These are phyloP conservation scores for Hydrochoerus hydrochaeris DNA, from an alignment of 2,113 vertebrate genomes.

Conservation along the genomic window DNA sequence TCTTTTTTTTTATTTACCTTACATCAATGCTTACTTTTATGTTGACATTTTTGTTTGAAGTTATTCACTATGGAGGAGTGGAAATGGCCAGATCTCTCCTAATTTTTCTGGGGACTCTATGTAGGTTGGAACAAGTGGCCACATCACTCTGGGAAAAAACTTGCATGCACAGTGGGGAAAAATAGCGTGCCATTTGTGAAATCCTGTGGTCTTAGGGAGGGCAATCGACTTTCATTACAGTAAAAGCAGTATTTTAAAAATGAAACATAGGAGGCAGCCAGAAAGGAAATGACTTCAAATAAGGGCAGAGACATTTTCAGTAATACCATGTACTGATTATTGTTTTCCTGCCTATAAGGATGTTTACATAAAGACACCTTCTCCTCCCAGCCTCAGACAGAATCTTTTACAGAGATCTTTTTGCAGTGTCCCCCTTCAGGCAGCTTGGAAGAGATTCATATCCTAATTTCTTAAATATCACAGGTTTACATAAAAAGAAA, in stretches of 20 bases:
- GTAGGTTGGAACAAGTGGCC: background rate
- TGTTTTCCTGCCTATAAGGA: background rate
- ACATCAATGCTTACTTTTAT: background rate
- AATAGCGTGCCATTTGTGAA: background rate
- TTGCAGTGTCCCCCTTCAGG: background rate
- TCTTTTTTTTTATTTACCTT: background rate
- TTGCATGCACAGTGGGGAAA: background rate
- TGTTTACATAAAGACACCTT: background rate
- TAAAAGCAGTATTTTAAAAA: slow-evolving; percentile 5
- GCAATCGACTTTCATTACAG: background rate
- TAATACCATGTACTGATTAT: background rate
- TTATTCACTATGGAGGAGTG: background rate
- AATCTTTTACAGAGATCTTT: background rate
- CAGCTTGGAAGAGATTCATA: background rate
- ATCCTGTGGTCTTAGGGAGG: background rate
- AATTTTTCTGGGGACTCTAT: background rate
- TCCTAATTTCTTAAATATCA: background rate
- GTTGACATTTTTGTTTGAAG: background rate
- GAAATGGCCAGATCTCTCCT: background rate
- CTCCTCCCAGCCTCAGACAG: background rate
- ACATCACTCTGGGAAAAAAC: background rate
- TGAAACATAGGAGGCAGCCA: background rate
- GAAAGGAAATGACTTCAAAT: slow-evolving; percentile 30
- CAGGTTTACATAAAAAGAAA: background rate
- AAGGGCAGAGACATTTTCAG: background rate